A percentile compares a stretch with the other conserved stretches of the same genome.
Evolutionary conservation across 2,888 invertebrate species (phyloP).

Genomic region (Tetramorium bicarinatum): DNA sequence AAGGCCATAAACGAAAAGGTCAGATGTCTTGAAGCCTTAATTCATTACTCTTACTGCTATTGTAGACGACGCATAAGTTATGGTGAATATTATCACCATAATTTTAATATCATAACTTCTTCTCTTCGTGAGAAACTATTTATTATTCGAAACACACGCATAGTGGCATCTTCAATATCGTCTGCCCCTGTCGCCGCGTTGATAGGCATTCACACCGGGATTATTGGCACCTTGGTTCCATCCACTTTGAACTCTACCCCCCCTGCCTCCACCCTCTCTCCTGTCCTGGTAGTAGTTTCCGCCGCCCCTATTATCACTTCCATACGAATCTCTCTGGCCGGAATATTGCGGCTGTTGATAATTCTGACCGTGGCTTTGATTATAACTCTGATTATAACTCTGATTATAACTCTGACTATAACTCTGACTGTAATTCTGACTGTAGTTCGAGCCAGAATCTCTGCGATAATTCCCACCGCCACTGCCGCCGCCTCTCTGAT

Average conservation of each 20-base stretch:
- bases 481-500: constrained; percentile 68
- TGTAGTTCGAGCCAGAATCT: constrained; percentile 35
- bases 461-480: constrained; percentile 74
- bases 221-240: constrained; percentile 84
- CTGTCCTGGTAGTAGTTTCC: constrained; percentile 73
- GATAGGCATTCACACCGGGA: constrained; percentile 64
- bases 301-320: constrained; percentile 66
- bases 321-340: constrained; percentile 60
- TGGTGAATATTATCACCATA: not conserved
- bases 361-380: constrained; percentile 39
- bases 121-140: not conserved
- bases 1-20: no score
- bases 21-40: no score
- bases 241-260: constrained; percentile 85
- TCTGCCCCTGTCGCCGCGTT: constrained; percentile 67
- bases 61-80: no score
- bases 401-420: constrained; percentile 45
- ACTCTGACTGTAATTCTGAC: constrained; percentile 52
- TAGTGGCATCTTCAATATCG: constrained; percentile 63
- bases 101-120: constrained; percentile 22
- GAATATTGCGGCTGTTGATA: constrained; percentile 49
- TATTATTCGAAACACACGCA: constrained; percentile 12
- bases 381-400: constrained; percentile 28
- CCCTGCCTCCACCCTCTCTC: constrained; percentile 71
- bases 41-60: no score